Base-by-base conservation (phyloP, 2,888 invertebrate genomes). In the Hirudinaria manillensis region DNA sequence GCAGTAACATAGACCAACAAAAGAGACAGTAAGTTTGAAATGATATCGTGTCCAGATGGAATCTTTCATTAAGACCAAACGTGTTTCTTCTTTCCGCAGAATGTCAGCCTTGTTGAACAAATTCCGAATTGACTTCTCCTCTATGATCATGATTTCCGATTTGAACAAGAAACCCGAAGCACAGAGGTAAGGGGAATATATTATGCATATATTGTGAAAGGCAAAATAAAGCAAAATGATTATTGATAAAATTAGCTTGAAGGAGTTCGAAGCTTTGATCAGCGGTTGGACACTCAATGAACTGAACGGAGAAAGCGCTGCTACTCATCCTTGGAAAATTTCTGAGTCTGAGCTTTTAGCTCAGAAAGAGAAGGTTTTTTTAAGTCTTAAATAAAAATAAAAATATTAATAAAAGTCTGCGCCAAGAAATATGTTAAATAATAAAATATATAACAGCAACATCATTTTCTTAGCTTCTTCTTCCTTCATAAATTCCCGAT, bases 71-170 rank as follows among this genome's bases (percentile, higher is more conserved):
- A 34, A 32, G 21, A 68, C 36, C n/a, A 66, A 16, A 27, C 24
- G 13, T 24, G 27, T 16, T 66, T 66, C 27, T 66, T 66, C 16
- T 67, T 29, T 56, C 56, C 24, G 1, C 19, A 96, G 96, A 80
- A 94, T 99, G 94, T 98, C 95, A 10, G 93, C 95, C 78, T 87
- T 99, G 38, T 87, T 99, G 67, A 93, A 94, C 1, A 98, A 97
- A 88, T 98, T 99, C 87, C 89, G 98, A 76, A 98, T 99, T 82
- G 94, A 97, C 86, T 98, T 94, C 86, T 93, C 95, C 0, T 94
- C 95, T 78, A 87, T 98, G 79, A 92, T 91, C 82, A 91, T 98
- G 79, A 91, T 98, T 77, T 90, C 96, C 0, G 95, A 96, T 84
- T 91, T 96, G 75, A 93, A 92, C 45, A 92, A 91, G 82, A 91